Conservation (phyloP, 92 coral and sea anemone genomes). For the Phenganax marumi region DNA sequence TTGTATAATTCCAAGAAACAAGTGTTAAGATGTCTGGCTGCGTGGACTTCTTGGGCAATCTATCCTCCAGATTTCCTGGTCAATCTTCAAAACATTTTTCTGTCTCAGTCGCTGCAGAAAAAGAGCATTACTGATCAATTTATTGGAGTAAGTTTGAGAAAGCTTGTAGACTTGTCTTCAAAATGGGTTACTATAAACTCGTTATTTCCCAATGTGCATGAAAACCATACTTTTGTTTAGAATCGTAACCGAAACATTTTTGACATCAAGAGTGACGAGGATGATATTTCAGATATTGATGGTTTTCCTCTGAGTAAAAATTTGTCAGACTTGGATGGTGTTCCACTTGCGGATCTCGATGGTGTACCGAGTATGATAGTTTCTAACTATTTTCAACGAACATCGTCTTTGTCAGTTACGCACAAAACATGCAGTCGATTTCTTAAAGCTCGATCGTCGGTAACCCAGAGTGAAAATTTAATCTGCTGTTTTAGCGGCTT, state of each 20-base stretch:
- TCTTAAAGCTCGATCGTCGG: too few relatives aligned
- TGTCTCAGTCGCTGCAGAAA: constrained; percentile 62
- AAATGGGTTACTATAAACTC: neutral
- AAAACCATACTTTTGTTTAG: neutral
- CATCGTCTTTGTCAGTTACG: neutral
- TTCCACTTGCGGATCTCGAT: constrained; percentile 71
- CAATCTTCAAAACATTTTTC: constrained; percentile 75
- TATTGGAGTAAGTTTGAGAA: constrained; percentile 52
- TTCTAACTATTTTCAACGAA: neutral
- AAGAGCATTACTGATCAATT: constrained; percentile 58
- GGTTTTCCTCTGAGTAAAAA: constrained; percentile 57
- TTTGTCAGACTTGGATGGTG: constrained; percentile 71
- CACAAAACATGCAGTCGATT: too few relatives aligned
- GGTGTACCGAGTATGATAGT: constrained; percentile 76
- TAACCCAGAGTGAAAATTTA: too few relatives aligned
- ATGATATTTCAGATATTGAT: constrained; percentile 55
- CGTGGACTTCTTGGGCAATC: constrained; percentile 99
- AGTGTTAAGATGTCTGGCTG: constrained; percentile 85
- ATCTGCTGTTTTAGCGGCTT: too few relatives aligned
- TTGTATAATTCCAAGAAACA: constrained; percentile 71
- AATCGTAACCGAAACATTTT: constrained; percentile 20
- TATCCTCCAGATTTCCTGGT: constrained; percentile 89
- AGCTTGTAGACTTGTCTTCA: neutral
- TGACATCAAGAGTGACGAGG: constrained; percentile 41
- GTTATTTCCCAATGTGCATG: neutral